A percentile compares a stretch with the other conserved stretches of the same genome.
These are phyloP conservation scores for Myripristis jacobus DNA, from an alignment of 2,797 vertebrate species.

Conservation along the genomic window DNA sequence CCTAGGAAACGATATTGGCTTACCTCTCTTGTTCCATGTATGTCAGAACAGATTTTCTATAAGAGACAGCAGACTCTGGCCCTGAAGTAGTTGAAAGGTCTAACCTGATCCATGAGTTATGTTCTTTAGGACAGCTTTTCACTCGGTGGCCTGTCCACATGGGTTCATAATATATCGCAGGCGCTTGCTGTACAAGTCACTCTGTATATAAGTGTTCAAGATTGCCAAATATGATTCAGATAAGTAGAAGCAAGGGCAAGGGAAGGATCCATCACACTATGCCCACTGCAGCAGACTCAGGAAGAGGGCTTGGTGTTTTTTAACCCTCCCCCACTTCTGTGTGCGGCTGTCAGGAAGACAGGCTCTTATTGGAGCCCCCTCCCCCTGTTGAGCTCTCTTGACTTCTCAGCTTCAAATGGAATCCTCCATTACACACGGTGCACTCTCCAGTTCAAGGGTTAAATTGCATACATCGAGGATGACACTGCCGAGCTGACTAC, in stretches of 20 bases:
- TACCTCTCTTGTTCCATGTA: conserved; percentile 43
- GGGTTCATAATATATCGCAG: conserved; percentile 1
- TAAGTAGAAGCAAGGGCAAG: conserved; percentile 44
- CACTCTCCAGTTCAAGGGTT: conserved; percentile 65
- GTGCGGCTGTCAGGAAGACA: conserved; percentile 71
- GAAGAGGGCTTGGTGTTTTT: conserved; percentile 62
- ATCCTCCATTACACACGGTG: conserved; percentile 70
- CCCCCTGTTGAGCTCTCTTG: conserved; percentile 64
- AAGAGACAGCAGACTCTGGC: conserved; percentile 24
- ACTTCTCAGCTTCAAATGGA: conserved; percentile 70
- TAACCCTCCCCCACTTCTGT: conserved; percentile 74
- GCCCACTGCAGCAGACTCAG: conserved; percentile 56
- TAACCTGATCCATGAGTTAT: conserved; percentile 23
- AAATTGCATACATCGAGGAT: conserved; percentile 43
- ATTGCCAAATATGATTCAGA: conserved; percentile 26
- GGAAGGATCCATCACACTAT: conserved; percentile 58
- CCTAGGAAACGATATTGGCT: conserved; percentile 46
- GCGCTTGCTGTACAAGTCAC: conserved; percentile 4
- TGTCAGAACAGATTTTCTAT: conserved; percentile 29
- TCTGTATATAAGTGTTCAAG: conserved; percentile 15
- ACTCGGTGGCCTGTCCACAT: conserved; percentile 4
- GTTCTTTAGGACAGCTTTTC: conserved; percentile 20
- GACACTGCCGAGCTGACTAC: conserved; percentile 27
- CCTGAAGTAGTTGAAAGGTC: conserved; percentile 2
- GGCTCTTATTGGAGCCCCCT: conserved; percentile 65